Base-by-base conservation (phyloP, 2,113 vertebrate genomes). In the Prunella himalayana region DNA sequence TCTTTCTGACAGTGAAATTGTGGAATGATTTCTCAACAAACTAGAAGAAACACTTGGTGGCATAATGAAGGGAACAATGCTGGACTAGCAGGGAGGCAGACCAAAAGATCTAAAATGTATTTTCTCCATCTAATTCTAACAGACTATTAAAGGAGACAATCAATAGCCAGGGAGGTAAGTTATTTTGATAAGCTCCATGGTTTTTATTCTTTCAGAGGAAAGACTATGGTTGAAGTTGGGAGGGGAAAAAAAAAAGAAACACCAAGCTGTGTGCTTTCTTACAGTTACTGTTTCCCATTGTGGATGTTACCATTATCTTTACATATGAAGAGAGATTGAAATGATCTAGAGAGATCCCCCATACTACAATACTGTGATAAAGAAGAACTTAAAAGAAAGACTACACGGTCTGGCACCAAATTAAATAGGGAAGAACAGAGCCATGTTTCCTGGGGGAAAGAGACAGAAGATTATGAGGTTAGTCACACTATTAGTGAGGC, bases 91-190 rank as follows among this genome's bases (percentile, higher is more conserved):
- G 89, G 95, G 72, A 81, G 68, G 63, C 88, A 93, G 91, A 97
- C 86, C 69, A 92, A 90, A 96, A 95, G 82, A 94, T 92, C 68
- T 88, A 41, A 91, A 65, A 92, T 59, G 92, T 68, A 96, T 95
- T 94, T 97, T 83, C 82, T 92, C 80, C 41, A 71, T 71, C 85
- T 93, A 94, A 97, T 96, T 96, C 85, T 96, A 91, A 88, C 17
- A 0, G 94, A 85, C 95, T 50, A 85, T 91, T 97, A 95, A 96
- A 96, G 87, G 78, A 87, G 76, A 94, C 91, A 95, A 95, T 95
- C 94, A 95, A 97, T 94, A 95, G 94, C 86, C 94, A 96, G 92
- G 95, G 95, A 96, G 90, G 90, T 96, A 88, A 96, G 94, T 94
- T 93, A 96, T 96, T 96, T 95, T 96, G 93, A 95, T 96, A 96